Conservation (phyloP, 2,113 vertebrate species). For the Malaclemys terrapin region DNA sequence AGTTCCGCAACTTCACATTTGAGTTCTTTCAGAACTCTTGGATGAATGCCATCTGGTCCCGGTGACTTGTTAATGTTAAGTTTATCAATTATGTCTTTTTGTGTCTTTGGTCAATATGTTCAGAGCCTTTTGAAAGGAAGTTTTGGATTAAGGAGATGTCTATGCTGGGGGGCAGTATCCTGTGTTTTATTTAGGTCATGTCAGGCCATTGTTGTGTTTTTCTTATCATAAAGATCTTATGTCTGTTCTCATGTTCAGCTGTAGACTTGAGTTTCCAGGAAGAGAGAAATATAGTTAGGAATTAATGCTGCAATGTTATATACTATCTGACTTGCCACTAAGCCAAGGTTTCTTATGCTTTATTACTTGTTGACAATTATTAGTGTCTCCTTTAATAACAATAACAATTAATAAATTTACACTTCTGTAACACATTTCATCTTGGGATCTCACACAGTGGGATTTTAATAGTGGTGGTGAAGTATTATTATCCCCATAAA, state of each 20-base stretch:
- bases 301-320: constrained; percentile 46
- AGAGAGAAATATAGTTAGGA: constrained; percentile 50
- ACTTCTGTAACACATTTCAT: neutral
- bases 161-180: constrained; percentile 35
- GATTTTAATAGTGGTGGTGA: neutral
- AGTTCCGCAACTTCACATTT: too few relatives aligned
- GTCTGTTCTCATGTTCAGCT: constrained; percentile 55
- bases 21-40: too few relatives aligned
- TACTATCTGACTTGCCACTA: neutral
- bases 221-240: constrained; percentile 54
- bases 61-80: too few relatives aligned
- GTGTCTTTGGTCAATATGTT: neutral
- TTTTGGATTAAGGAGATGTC: constrained; percentile 64
- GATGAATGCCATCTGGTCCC: too few relatives aligned
- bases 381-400: neutral
- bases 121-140: constrained; percentile 45
- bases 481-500: neutral
- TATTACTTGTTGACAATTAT: neutral
- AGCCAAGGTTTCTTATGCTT: neutral
- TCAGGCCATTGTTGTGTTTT: constrained; percentile 63
- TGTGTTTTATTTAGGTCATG: constrained; percentile 60
- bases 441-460: neutral
- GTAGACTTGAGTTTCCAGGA: constrained; percentile 49
- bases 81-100: constrained; percentile 16
- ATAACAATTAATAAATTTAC: neutral